These are phyloP conservation scores for Pelodiscus sinensis DNA, from an alignment of 2,113 vertebrate genomes.

Conservation along the genomic window DNA sequence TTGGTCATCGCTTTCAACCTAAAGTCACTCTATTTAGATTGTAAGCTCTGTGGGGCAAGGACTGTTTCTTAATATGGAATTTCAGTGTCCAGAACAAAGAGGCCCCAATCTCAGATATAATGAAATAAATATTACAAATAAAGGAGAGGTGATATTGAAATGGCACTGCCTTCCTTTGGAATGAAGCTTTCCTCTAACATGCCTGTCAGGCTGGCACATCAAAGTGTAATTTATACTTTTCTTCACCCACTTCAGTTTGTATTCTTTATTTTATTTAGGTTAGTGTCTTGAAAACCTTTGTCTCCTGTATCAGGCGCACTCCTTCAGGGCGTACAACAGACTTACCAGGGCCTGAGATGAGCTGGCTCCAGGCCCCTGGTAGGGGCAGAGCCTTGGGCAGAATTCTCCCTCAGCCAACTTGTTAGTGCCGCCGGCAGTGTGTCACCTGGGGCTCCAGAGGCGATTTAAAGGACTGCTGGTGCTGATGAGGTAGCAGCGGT, in stretches of 20 bases:
- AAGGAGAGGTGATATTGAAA: neutral
- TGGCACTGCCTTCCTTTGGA: neutral
- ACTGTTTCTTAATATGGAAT: neutral
- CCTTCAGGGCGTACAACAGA: too few relatives aligned
- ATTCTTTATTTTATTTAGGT: neutral
- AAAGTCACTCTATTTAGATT: neutral
- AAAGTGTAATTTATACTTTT: neutral
- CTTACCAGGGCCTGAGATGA: too few relatives aligned
- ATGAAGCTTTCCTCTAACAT: neutral
- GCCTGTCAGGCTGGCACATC: neutral
- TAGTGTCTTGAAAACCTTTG: neutral
- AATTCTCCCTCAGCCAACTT: too few relatives aligned
- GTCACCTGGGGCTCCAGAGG: too few relatives aligned
- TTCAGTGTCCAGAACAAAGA: neutral
- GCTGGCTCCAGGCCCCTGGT: too few relatives aligned
- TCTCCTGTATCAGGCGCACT: neutral
- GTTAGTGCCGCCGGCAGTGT: too few relatives aligned
- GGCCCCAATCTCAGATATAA: neutral
- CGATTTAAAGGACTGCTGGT: too few relatives aligned
- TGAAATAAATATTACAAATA: neutral
- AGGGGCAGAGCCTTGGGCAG: too few relatives aligned
- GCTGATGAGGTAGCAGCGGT: too few relatives aligned
- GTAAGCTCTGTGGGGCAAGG: neutral
- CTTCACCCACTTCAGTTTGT: neutral
- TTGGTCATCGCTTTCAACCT: neutral